These are phyloP conservation scores for Myotis lucifugus DNA, from an alignment of 2,113 vertebrate species.

Conservation along the genomic window DNA sequence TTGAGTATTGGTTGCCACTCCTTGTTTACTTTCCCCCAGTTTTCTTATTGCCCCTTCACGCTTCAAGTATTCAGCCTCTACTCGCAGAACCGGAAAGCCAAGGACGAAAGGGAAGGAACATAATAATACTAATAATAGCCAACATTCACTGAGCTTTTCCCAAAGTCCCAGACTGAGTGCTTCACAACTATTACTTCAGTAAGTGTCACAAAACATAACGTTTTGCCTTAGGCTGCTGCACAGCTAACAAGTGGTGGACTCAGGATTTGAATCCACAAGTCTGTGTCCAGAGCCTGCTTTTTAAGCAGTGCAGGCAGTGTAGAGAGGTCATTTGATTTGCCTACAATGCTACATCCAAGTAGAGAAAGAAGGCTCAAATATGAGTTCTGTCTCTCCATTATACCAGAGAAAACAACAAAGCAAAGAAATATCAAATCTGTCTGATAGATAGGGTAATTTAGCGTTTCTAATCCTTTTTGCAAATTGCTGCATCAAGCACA, in stretches of 20 bases:
- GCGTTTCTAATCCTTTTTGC: not conserved
- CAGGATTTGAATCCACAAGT: not conserved
- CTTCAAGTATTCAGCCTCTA: not conserved
- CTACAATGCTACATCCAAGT: not conserved
- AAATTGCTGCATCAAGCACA: not conserved
- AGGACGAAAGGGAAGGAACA: not conserved
- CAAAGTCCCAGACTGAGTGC: not conserved
- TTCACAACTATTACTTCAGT: not conserved
- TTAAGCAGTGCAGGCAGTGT: too few species aligned
- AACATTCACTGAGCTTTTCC: not conserved
- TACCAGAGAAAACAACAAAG: not conserved
- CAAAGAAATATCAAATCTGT: not conserved
- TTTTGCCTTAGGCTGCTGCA: not conserved
- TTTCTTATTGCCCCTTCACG: not conserved
- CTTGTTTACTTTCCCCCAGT: not conserved
- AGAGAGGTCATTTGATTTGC: not conserved
- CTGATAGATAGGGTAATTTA: not conserved
- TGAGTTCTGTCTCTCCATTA: not conserved
- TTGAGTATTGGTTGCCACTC: not conserved
- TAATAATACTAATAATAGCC: not conserved
- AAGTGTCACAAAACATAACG: not conserved
- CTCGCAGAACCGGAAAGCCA: not conserved
- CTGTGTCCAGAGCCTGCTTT: not conserved
- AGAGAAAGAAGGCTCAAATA: not conserved
- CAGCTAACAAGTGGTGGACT: not conserved